Base-by-base conservation (phyloP, 2,113 vertebrate genomes). In the Paradoxurus hermaphroditus region DNA sequence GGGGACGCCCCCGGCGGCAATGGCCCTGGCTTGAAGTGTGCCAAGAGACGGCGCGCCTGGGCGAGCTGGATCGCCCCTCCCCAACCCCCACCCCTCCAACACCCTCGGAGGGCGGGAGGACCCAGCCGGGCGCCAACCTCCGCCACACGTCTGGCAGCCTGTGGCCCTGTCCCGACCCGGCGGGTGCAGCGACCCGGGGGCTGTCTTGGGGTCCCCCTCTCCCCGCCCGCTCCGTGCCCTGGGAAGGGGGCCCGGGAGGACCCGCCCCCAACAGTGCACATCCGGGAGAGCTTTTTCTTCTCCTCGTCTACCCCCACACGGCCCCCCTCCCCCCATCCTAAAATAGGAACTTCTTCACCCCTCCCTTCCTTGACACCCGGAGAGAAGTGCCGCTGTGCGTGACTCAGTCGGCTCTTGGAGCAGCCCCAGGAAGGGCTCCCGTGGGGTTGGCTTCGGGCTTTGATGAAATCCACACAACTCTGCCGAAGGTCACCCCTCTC, bases 321-420 rank as follows among this genome's bases (percentile, higher is more conserved):
- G 56, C 49, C 67, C 67, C 78, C 92, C 79, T 34, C 88, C 59
- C 86, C 73, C 34, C 44, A 39, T 81, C 96, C 95, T 97, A 97
- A 98, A 99, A 98, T 98, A 98, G 97, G 83, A 95, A 95, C 92
- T 49, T 90, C 77, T 29, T 95, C 93, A 94, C 91, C 91, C 97
- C 62, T 96, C 94, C 63, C 81, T 97, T 92, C 95, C 86, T 96
- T 97, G 86, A 98, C 73, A 98, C 96, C 86, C 91, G 93, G 95
- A 96, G 89, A n/a, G 62, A 96, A 67, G 90, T 75, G 70, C 96
- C 36, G 95, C 95, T 63, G 97, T 94, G 97, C 83, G 70, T 98
- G 97, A 97, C 98, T 98, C 98, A 98, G 95, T 97, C 98, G 98
- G 98, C 91, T 92, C 98, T 98, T 98, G 94, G 81, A 82, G 67